Evolutionary conservation across 2,797 vertebrate species (phyloP).

Genomic region (Sebastes kiyomatsui): DNA sequence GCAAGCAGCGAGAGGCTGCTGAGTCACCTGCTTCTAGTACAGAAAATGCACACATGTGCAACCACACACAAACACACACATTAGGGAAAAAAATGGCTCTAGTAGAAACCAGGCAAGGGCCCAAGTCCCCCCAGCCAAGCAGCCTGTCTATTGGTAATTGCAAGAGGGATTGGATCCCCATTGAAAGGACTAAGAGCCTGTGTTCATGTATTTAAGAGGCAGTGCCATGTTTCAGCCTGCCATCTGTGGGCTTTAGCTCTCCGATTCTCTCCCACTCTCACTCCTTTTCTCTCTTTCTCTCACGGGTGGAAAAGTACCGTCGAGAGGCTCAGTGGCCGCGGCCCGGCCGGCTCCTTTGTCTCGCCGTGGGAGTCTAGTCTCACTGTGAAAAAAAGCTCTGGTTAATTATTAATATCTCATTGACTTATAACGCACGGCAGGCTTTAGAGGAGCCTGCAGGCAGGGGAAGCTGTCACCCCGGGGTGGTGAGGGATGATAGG

Average conservation of each 20-base stretch:
- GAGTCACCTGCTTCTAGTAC: slow-evolving; percentile 59
- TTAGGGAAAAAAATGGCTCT: slow-evolving; percentile 24
- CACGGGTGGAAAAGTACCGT: slow-evolving; percentile 68
- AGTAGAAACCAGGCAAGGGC: slow-evolving; percentile 51
- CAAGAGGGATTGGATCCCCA: slow-evolving; percentile 64
- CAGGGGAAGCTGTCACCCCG: slow-evolving; percentile 63
- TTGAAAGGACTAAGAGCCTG: slow-evolving; percentile 60
- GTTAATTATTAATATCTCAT: slow-evolving; percentile 80
- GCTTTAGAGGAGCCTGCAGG: slow-evolving; percentile 56
- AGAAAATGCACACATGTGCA: slow-evolving; percentile 17
- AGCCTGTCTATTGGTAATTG: slow-evolving; percentile 67
- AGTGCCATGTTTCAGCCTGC: slow-evolving; percentile 71
- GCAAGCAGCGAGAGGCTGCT: slow-evolving; percentile 19
- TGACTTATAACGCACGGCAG: slow-evolving; percentile 65
- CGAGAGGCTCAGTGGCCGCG: slow-evolving; percentile 49
- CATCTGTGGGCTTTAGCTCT: slow-evolving; percentile 70
- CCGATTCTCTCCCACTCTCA: slow-evolving; percentile 53
- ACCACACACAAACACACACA: not conserved
- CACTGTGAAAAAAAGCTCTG: slow-evolving; percentile 52
- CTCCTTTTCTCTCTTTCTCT: slow-evolving; percentile 49
- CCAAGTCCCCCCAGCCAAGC: slow-evolving; percentile 55
- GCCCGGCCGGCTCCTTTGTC: slow-evolving; percentile 63
- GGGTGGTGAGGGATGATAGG: slow-evolving; percentile 55
- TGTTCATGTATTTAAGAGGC: slow-evolving; percentile 71
- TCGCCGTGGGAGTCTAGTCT: slow-evolving; percentile 68